phyloP scores from a whole-genome alignment of 2,888 invertebrate genomes.

The Lasioglossum calceatum region DNA sequence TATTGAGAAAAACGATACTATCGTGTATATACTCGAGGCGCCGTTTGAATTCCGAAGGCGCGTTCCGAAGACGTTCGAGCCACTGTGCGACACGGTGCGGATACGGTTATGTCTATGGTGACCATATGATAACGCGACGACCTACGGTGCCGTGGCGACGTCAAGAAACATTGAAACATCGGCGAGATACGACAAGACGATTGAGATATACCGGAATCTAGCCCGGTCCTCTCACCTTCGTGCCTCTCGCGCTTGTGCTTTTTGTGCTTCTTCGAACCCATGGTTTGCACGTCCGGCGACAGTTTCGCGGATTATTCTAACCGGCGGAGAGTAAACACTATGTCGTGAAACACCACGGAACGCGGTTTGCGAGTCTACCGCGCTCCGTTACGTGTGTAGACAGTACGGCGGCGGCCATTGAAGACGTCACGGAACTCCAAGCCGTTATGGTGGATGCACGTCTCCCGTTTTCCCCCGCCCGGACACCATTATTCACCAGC shows the following conservation, averaged over 20 bases:
- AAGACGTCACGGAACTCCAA: conserved; percentile 65
- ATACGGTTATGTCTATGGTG: conserved; percentile 16
- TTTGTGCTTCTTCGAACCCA: conserved; percentile 83
- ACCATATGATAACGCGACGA: conserved; percentile 27
- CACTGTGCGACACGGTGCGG: neutral
- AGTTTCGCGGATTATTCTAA: conserved; percentile 61
- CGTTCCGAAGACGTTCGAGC: conserved; percentile 5
- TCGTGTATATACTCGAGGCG: conserved; percentile 16
- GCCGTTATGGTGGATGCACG: conserved; percentile 60
- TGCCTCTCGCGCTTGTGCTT: conserved; percentile 83
- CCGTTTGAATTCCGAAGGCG: conserved; percentile 39
- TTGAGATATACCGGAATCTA: conserved; percentile 49
- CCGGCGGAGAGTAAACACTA: conserved; percentile 53
- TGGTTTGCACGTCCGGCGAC: conserved; percentile 75
- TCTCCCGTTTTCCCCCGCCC: conserved; percentile 25
- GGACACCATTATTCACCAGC: conserved; percentile 24
- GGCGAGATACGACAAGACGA: conserved; percentile 45
- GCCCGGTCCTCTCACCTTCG: conserved; percentile 79
- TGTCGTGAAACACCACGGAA: conserved; percentile 38
- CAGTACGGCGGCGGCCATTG: conserved; percentile 70
- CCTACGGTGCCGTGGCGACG: conserved; percentile 25
- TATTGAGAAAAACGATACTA: conserved; percentile 28
- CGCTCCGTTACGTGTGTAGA: conserved; percentile 63
- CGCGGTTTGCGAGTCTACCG: conserved; percentile 56
- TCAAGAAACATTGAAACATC: conserved; percentile 34